Conservation (phyloP, 2,888 invertebrate species). For the Hirtodrosophila histrioides region DNA sequence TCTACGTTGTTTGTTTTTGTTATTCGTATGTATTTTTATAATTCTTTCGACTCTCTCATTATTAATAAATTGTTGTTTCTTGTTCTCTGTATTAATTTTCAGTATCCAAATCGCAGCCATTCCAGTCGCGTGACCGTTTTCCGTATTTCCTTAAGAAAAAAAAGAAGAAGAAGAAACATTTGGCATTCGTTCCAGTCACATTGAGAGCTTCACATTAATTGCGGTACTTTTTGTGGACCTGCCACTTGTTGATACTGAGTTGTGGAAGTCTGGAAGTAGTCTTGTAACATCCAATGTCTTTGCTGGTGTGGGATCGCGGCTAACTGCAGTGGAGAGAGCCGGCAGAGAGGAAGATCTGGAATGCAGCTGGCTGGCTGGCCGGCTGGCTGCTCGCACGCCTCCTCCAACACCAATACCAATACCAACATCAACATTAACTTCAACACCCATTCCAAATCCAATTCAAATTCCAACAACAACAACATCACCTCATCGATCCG, state of each 20-base stretch:
- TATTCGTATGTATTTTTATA: constrained; percentile 37
- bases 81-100: constrained; percentile 76
- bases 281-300: constrained; percentile 27
- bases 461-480: constrained; percentile 13
- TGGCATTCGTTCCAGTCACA: not conserved
- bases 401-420: constrained; percentile 18
- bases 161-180: constrained; percentile 11
- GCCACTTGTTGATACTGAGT: constrained; percentile 63
- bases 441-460: constrained; percentile 6
- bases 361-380: constrained; percentile 72
- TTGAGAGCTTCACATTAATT: not conserved
- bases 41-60: constrained; percentile 61
- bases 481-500: not conserved
- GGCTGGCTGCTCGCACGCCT: constrained; percentile 64
- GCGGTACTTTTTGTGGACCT: constrained; percentile 17
- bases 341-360: constrained; percentile 46
- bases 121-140: constrained; percentile 60
- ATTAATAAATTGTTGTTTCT: constrained; percentile 80
- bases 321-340: constrained; percentile 31
- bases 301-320: constrained; percentile 30
- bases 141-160: constrained; percentile 13
- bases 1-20: constrained; percentile 49
- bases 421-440: constrained; percentile 15
- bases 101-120: constrained; percentile 70
- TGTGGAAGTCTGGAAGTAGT: constrained; percentile 7